Evolutionary conservation across 2,113 vertebrate species (phyloP).

Genomic region (Cinclus mexicanus): DNA sequence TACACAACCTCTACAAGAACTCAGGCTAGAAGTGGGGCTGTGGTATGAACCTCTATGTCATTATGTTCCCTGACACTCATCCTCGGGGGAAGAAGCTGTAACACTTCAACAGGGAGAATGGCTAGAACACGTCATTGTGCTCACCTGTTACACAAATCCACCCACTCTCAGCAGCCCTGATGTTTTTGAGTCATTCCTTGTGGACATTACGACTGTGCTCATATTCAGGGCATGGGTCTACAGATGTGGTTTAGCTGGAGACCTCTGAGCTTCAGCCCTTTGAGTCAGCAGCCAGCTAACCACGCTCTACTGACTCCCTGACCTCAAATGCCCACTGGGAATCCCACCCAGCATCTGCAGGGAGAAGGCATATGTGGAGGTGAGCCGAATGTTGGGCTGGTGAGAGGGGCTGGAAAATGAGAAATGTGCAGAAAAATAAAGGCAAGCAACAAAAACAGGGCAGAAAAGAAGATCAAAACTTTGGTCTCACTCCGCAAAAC

Average conservation of each 20-base stretch:
- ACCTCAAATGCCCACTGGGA: not conserved
- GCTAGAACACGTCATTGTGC: not conserved
- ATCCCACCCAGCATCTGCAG: not conserved
- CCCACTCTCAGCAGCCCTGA: not conserved
- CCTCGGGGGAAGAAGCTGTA: not conserved
- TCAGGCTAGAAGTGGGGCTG: not conserved
- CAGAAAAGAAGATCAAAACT: not conserved
- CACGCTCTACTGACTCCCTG: not conserved
- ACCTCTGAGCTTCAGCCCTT: not conserved
- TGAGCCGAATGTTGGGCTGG: accelerated
- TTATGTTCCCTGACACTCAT: not conserved
- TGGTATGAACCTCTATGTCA: not conserved
- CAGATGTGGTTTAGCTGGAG: not conserved
- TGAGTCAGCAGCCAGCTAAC: not conserved
- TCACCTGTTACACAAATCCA: not conserved
- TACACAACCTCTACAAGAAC: not conserved
- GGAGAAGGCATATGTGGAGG: not conserved
- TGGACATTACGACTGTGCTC: not conserved
- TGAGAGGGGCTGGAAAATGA: not conserved
- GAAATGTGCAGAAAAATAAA: not conserved
- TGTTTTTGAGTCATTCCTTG: accelerated
- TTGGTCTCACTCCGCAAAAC: not conserved
- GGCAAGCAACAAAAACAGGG: not conserved
- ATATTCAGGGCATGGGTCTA: not conserved
- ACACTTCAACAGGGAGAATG: not conserved